Evolutionary conservation across 2,797 vertebrate species (phyloP).

Genomic region (Xerus rutilus): DNA sequence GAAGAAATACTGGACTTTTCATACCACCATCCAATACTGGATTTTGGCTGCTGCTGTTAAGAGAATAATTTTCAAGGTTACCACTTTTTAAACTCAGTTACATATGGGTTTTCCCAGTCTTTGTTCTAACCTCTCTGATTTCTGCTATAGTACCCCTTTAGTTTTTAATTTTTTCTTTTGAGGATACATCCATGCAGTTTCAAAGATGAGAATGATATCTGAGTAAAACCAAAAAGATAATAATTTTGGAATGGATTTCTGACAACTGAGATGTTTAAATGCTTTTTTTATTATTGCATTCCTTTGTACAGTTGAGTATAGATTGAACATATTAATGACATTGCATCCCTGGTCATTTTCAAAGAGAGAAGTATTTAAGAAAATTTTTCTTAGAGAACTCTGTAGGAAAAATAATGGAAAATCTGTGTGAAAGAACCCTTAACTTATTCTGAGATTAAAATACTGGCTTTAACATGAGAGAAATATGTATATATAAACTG

Average conservation of each 20-base stretch:
- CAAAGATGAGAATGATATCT: not conserved
- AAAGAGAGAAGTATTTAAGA: not conserved
- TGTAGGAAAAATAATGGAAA: not conserved
- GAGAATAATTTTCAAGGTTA: not conserved
- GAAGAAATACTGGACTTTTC: not conserved
- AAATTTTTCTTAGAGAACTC: not conserved
- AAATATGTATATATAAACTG: not conserved
- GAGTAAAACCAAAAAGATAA: not conserved
- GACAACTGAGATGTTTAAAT: not conserved
- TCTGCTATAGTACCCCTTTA: not conserved
- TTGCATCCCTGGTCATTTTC: not conserved
- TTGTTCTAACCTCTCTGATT: not conserved
- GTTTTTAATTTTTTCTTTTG: not conserved
- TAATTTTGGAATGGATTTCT: conserved; percentile 21
- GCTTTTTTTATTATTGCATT: conserved; percentile 9
- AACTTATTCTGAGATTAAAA: conserved; percentile 7
- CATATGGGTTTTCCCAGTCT: not conserved
- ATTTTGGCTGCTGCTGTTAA: not conserved
- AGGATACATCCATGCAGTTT: not conserved
- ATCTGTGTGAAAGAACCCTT: not conserved
- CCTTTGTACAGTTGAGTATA: not conserved
- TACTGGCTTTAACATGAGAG: not conserved
- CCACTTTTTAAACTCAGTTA: not conserved
- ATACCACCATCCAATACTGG: not conserved
- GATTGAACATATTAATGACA: not conserved